Evolutionary conservation across 2,113 vertebrate genomes (phyloP).

Genomic region (Lichenostomus cassidix): DNA sequence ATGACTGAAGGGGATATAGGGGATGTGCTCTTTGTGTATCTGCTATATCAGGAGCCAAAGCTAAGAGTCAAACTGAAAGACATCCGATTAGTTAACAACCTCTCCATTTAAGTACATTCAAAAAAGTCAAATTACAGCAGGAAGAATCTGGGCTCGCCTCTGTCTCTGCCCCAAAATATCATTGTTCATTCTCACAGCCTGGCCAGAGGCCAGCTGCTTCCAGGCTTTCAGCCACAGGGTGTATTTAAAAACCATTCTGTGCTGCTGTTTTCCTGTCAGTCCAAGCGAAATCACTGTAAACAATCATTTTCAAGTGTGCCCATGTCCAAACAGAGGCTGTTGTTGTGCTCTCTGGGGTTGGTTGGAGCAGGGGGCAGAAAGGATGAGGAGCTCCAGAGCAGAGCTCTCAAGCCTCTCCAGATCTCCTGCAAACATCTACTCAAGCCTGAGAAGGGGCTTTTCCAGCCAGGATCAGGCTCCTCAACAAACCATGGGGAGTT

Average conservation of each 20-base stretch:
- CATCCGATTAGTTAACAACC: not conserved
- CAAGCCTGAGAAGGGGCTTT: not conserved
- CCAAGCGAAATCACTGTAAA: not conserved
- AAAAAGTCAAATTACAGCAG: conserved; percentile 1
- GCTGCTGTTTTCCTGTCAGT: not conserved
- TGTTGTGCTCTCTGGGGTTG: not conserved
- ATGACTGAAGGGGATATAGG: not conserved
- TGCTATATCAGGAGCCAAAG: not conserved
- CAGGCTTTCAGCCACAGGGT: conserved; percentile 15
- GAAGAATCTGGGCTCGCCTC: not conserved
- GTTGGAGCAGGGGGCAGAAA: not conserved
- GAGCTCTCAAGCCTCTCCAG: not conserved
- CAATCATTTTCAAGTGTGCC: not conserved
- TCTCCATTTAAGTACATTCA: not conserved
- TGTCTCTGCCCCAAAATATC: not conserved
- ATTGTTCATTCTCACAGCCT: conserved; percentile 1
- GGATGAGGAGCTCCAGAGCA: not conserved
- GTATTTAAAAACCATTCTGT: not conserved
- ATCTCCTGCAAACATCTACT: not conserved
- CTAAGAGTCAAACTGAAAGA: conserved; percentile 5
- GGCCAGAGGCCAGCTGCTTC: not conserved
- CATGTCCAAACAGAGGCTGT: not conserved
- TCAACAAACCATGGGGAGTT: not conserved
- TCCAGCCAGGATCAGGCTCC: not conserved
- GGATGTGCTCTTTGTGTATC: not conserved